A percentile compares a stretch with the other conserved stretches of the same genome.
Evolutionary conservation across 2,888 invertebrate species (phyloP).

Genomic region (Crossocerus cetratus): DNA sequence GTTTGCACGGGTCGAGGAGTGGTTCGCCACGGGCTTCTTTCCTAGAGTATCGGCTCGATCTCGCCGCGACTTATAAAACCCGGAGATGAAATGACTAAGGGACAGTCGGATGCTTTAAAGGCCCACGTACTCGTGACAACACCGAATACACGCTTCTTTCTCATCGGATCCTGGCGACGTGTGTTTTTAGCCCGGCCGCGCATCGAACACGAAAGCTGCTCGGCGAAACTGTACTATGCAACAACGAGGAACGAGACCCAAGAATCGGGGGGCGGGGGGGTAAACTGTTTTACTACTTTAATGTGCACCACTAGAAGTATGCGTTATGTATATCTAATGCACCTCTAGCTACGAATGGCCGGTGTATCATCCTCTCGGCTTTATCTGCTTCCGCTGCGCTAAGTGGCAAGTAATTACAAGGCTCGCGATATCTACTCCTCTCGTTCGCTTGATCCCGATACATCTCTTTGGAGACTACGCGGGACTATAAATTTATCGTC

Average conservation of each 20-base stretch:
- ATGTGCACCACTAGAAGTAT: background rate
- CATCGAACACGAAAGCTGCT: slow-evolving; percentile 2
- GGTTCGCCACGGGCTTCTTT: slow-evolving; percentile 35
- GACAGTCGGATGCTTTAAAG: slow-evolving; percentile 50
- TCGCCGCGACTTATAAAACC: slow-evolving; percentile 31
- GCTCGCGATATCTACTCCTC: background rate
- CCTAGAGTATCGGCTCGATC: slow-evolving; percentile 16
- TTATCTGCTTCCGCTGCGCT: too few relatives aligned
- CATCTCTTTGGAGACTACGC: background rate
- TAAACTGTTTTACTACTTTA: background rate
- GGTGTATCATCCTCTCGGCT: too few relatives aligned
- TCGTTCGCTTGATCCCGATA: background rate
- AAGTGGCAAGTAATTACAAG: background rate
- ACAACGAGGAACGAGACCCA: background rate
- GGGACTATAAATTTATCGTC: background rate
- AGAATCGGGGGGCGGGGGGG: background rate
- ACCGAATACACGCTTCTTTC: slow-evolving; percentile 39
- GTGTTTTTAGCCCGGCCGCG: slow-evolving; percentile 13
- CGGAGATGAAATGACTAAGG: slow-evolving; percentile 45
- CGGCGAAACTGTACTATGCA: background rate
- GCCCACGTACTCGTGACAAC: slow-evolving; percentile 59
- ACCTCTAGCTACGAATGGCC: background rate
- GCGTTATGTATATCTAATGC: background rate
- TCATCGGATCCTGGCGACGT: slow-evolving; percentile 47
- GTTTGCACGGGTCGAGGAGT: slow-evolving; percentile 58